These are phyloP conservation scores for Poeciliopsis gracilis DNA, from an alignment of 2,797 vertebrate genomes.

Conservation along the genomic window DNA sequence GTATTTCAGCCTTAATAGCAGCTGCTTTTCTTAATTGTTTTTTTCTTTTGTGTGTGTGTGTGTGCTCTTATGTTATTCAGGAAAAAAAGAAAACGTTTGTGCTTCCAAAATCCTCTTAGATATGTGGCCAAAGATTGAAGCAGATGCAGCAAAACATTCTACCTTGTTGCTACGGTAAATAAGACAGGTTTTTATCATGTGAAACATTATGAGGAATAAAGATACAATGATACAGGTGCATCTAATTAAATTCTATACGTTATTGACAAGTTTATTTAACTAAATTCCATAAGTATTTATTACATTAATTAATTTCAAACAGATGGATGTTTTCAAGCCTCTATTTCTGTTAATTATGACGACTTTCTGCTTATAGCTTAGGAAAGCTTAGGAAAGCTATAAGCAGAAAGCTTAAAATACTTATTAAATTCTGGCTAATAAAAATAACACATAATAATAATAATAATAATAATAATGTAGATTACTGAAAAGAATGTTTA, in stretches of 20 bases:
- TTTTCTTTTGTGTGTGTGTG: background rate
- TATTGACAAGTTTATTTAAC: background rate
- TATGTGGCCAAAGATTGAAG: conserved; percentile 83
- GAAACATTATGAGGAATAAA: background rate
- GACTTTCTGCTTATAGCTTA: background rate
- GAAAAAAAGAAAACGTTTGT: conserved; percentile 82
- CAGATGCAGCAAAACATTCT: conserved; percentile 82
- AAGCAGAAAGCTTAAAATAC: too few species aligned
- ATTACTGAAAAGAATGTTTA: background rate
- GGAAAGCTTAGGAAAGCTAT: background rate
- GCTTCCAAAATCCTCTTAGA: conserved; percentile 81
- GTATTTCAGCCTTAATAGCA: conserved; percentile 53
- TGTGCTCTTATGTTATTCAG: conserved; percentile 68
- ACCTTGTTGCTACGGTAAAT: conserved; percentile 86
- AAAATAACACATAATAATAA: background rate
- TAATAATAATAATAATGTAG: background rate
- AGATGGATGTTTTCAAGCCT: background rate
- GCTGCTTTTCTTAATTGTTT: conserved; percentile 16
- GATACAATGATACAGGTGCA: background rate
- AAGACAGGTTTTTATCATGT: conserved; percentile 5
- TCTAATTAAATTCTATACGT: background rate
- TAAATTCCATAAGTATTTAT: background rate
- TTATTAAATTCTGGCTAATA: background rate
- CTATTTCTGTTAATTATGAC: background rate
- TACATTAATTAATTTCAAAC: background rate